Evolutionary conservation across 2,888 invertebrate genomes (phyloP), one percentile per base, ranked within the genome.

Genomic region (Bibio marci): DNA sequence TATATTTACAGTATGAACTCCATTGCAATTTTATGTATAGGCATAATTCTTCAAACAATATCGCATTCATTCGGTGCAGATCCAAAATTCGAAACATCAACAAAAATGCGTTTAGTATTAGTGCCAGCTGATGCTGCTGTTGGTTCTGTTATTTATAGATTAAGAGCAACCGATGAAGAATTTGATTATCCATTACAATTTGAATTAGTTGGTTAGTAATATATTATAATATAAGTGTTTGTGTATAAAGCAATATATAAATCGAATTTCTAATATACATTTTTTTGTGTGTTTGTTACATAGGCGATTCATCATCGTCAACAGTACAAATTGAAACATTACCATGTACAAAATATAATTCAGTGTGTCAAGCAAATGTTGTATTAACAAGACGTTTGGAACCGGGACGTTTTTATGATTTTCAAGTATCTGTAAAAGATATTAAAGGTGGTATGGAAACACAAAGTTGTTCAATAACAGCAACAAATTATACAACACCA

Each of bases 301-400:
- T 42, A 64, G 75, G 73, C 51, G 71, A 71, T 58, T 74, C 76
- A 52, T 75, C 82, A 48, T 75, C 77, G 45, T 74, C 81, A 41
- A 75, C 82, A 52, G 76, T 87, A 46, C 72, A 76, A 49, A 70
- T 87, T 46, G 81, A 85, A 56, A 75, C 79, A 48, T 70, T 88
- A 42, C 83, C 86, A 35, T 88, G 88, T 65, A 80, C 80, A 42
- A 71, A 79, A 47, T 82, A 83, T 64, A 83, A 87, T 65, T 83
- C 83, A 38, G 78, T 85, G 50, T 88, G 88, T 62, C 85, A 87
- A 60, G 87, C 87, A 41, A 87, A 88, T 61, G 78, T 90, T 49
- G 71, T 85, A 46, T 66, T 90, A 45, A 73, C 77, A 47, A 70
- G 78, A 50, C 68, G 78, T 45, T 63, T 90, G 50, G 80, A 81